Conservation (phyloP, 1,140 invertebrate genomes). For the Ctenoplectra terminalis region DNA sequence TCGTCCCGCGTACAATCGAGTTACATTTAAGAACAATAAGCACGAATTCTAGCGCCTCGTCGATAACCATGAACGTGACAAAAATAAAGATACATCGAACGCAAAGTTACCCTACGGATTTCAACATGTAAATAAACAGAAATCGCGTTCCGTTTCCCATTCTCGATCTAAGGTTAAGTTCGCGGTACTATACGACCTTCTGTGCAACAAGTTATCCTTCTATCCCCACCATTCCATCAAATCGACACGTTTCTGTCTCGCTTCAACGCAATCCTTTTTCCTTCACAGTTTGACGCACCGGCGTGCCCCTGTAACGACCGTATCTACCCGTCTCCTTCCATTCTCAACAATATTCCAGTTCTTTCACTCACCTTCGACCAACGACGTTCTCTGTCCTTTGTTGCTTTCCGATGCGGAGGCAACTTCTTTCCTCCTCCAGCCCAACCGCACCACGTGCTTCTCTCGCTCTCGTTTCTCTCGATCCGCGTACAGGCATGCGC, state of each 20-base stretch:
- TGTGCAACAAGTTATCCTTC: constrained; percentile 69
- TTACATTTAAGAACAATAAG: no score
- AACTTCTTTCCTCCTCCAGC: constrained; percentile 54
- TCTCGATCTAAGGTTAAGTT: constrained; percentile 22
- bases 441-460: constrained; percentile 72
- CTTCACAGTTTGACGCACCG: neutral
- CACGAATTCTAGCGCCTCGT: no score
- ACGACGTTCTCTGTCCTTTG: constrained; percentile 18
- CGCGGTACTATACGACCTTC: constrained; percentile 49
- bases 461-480: constrained; percentile 55
- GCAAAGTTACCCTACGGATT: neutral
- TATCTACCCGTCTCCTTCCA: constrained; percentile 11
- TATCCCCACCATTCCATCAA: constrained; percentile 33
- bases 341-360: neutral
- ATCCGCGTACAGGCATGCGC: constrained; percentile 67
- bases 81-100: no score
- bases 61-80: no score
- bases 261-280: neutral
- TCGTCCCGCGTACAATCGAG: no score
- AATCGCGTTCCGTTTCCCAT: constrained; percentile 8
- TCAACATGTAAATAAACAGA: neutral
- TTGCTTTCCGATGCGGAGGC: constrained; percentile 17
- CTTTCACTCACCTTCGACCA: constrained; percentile 11
- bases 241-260: constrained; percentile 19
- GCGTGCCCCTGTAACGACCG: constrained; percentile 20